A percentile compares a stretch with the other conserved stretches of the same genome.
Conservation (phyloP, 2,113 vertebrate species). For the Poeciliopsis prolifica region DNA sequence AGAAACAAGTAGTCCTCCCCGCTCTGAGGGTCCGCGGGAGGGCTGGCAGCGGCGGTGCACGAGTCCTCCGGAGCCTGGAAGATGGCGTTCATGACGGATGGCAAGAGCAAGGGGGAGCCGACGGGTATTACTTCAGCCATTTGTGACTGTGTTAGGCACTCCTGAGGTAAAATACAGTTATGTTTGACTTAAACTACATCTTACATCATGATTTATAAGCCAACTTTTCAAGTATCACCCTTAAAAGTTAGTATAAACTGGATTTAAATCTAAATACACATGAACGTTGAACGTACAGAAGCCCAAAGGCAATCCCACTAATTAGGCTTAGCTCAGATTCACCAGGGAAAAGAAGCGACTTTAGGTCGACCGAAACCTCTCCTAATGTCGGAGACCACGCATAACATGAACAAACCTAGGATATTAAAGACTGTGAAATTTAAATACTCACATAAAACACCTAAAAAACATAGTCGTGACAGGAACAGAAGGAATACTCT, state of each 20-base stretch:
- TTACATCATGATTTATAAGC: neutral
- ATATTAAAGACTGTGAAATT: neutral
- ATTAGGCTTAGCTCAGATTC: constrained; percentile 59
- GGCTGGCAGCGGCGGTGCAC: neutral
- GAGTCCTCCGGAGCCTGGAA: constrained; percentile 53
- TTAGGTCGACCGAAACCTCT: neutral
- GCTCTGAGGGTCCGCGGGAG: constrained; percentile 45
- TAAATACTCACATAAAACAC: constrained; percentile 30
- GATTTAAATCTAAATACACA: neutral
- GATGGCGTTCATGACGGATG: constrained; percentile 44
- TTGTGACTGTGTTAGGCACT: constrained; percentile 35
- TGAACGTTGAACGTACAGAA: constrained; percentile 18
- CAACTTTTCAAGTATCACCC: neutral
- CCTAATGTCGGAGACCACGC: neutral
- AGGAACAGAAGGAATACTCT: constrained; percentile 7
- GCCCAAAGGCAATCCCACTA: constrained; percentile 41
- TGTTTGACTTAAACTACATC: neutral
- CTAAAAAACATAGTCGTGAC: constrained; percentile 60
- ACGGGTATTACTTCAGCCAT: constrained; percentile 77
- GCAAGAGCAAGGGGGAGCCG: constrained; percentile 39
- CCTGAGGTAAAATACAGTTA: constrained; percentile 20
- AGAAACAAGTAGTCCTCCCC: constrained; percentile 81
- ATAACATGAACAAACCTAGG: neutral
- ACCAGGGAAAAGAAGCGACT: constrained; percentile 10
- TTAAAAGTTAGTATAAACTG: neutral